Evolutionary conservation across 1,140 invertebrate genomes (phyloP).

Genomic region (Macrosteles quadrilineatus): DNA sequence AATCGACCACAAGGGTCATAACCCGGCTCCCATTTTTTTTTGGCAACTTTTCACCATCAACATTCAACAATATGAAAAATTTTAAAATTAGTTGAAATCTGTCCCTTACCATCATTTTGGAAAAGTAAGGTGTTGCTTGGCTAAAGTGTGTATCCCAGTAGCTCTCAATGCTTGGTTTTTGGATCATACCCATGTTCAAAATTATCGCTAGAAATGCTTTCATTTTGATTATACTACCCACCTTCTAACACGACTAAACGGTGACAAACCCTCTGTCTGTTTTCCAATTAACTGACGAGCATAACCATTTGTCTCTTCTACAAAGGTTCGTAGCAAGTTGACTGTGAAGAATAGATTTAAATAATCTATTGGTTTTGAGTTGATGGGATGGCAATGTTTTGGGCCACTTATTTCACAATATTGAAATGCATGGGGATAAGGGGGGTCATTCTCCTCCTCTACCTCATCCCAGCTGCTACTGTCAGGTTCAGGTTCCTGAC

Average conservation of each 20-base stretch:
- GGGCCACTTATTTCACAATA: conserved; percentile 9
- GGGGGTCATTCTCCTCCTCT: neutral
- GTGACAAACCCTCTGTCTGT: neutral
- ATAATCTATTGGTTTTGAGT: conserved; percentile 2
- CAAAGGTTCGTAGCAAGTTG: conserved; percentile 4
- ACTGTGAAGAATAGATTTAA: conserved; percentile 26
- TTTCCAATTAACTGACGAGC: neutral
- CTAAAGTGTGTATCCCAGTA: neutral
- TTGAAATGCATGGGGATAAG: neutral
- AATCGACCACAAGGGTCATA: conserved; percentile 44
- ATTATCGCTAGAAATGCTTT: conserved; percentile 23
- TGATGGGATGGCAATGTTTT: conserved; percentile 10
- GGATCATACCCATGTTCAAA: conserved; percentile 17
- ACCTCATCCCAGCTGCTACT: neutral
- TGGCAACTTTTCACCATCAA: conserved; percentile 30
- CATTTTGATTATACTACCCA: conserved; percentile 7
- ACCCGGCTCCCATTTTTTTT: conserved; percentile 35
- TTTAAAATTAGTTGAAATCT: conserved; percentile 18
- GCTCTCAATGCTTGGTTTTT: conserved; percentile 2
- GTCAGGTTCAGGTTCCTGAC: neutral
- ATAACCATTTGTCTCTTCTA: conserved; percentile 13
- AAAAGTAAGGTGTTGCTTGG: neutral
- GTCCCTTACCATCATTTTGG: conserved; percentile 6
- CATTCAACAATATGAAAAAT: conserved; percentile 35
- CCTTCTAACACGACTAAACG: neutral